Base-by-base conservation (phyloP, 2,113 vertebrate species). In the Choloepus hoffmanni region DNA sequence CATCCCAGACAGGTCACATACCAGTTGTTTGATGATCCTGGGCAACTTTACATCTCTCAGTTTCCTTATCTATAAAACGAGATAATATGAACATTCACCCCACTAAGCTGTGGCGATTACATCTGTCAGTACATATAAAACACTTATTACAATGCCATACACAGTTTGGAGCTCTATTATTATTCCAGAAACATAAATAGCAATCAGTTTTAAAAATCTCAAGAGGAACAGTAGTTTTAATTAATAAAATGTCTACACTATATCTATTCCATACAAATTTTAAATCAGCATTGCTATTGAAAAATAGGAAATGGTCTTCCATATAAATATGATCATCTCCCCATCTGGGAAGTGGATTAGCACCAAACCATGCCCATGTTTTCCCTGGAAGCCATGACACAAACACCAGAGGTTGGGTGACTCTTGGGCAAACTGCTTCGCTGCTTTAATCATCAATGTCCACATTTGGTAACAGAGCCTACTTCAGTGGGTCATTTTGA, bases 11-110 rank as follows among this genome's bases (percentile, higher is more conserved):
- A 9, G 12, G 28, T 50, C 50, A 85, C n/a, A 33, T 33, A 62
- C 36, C 16, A 48, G 24, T 55, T 70, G 62, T 60, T 0, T 63
- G 74, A 84, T 33, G n/a, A 65, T 76, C 36, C 24, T 81, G 50
- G 30, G 30, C 21, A 88, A 65, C 48, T 68, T 84, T n/a, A 23
- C 7, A 21, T 74, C 23, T 68, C 55, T 92, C 55, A 55, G 10
- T 78, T 95, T 90, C 60, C 84, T 92, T 84, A 89, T 68, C 15
- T 89, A 63, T 68, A 72, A 79, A 86, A 79, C 0, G 92, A n/a
- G 48, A 92, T 55, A 40, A 33, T 30, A 60, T 55, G 36, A 78
- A 28, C 30, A 90, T 89, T 96, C 73, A 30, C 28, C 43, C 7
- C 2, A 67, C 14, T 53, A 60, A 48, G 67, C 24, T 24, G 3